Base-by-base conservation (phyloP, 2,113 vertebrate species). In the Daubentonia madagascariensis region DNA sequence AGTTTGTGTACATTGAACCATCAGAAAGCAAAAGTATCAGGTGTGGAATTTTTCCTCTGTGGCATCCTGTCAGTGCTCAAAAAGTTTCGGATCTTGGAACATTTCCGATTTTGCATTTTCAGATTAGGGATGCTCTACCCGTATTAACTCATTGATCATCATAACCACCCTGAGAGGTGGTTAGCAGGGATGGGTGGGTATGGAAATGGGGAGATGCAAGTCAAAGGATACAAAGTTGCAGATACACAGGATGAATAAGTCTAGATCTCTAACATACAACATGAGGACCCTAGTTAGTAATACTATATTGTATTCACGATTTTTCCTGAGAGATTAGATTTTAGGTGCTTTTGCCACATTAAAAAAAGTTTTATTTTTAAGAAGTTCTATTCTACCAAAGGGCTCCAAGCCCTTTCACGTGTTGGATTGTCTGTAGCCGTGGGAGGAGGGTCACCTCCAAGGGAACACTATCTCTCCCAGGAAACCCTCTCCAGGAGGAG, bases 401-500 rank as follows among this genome's bases (percentile, higher is more conserved):
- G 48, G 8, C 18, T 93, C 76, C 35, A 20, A 67, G 61, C 20
- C 45, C 43, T 76, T 50, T 30, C 8, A 40, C 3, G 28, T 0
- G 6, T 6, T 10, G 83, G 43, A 72, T 0, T 35, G 61, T 52
- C 22, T 61, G 73, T 73, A 28, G 8, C 3, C 0, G 0, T 28
- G 52, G 91, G 88, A 92, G 85, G 48, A 91, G 12, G n/a, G 43
- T 3, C 0, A 18, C 72, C 45, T 89, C 96, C 89, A 30, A 37
- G 61, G 73, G 73, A 50, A 59, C 8, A 0, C 30, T 30, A 7
- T 52, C 85, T 93, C 85, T 80, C 89, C 97, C 67, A 9, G 97
- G 95, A 97, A 95, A 92, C 92, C 61, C 75, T 88, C 79, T 63
- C 40, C 35, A 23, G 37, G 40, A 54, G 89, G 59, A 59, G 67